A percentile compares a stretch with the other conserved stretches of the same genome.
Conservation (phyloP, 1,140 invertebrate genomes). For the Procambarus virginalis region DNA sequence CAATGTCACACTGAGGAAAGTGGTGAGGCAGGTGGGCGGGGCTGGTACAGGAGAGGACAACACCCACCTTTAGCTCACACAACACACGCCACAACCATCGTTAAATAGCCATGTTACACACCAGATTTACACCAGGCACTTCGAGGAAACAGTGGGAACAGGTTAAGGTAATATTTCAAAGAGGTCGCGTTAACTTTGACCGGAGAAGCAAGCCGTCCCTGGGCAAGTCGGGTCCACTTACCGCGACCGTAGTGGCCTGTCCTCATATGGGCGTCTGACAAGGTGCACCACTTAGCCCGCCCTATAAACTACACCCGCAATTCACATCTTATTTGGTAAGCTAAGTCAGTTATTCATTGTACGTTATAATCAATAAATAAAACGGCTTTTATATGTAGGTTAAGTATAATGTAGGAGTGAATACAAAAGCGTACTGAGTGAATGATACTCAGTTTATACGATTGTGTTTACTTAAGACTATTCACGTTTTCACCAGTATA, state of each 20-base stretch:
- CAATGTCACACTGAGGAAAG: background rate
- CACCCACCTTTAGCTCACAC: background rate
- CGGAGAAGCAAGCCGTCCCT: background rate
- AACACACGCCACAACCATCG: background rate
- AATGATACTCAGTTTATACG: no score
- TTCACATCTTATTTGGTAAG: background rate
- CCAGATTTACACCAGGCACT: background rate
- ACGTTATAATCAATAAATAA: no score
- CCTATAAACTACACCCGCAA: background rate
- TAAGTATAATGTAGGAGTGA: no score
- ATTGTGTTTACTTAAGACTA: background rate
- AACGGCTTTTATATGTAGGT: no score
- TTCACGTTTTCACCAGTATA: background rate
- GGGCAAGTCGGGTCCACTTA: background rate
- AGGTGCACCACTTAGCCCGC: background rate
- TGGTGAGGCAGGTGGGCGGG: background rate
- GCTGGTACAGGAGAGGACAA: background rate
- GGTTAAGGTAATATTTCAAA: background rate
- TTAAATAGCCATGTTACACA: background rate
- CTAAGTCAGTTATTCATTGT: background rate
- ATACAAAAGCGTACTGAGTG: no score
- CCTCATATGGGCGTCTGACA: background rate
- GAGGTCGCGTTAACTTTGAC: constrained; percentile 1
- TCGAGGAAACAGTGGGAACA: background rate
- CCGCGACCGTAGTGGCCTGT: constrained; percentile 26